Percentiles rank a stretch among this genome's conserved stretches.
Conservation (phyloP, 1,140 invertebrate species). For the Heliconius melpomene region DNA sequence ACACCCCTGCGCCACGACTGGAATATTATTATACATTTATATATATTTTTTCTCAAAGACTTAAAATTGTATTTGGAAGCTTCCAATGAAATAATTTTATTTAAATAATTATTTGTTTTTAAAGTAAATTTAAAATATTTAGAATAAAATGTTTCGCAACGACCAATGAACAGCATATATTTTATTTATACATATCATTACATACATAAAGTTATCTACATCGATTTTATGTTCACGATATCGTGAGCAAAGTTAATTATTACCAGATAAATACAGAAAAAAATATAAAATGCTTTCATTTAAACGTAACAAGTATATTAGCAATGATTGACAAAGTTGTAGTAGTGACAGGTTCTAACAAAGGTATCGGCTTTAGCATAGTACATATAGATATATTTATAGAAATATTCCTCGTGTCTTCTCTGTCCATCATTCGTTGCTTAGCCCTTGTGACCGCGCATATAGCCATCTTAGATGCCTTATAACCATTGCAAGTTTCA, state of each 20-base stretch:
- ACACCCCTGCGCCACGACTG: too few species aligned
- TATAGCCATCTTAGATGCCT: neutral
- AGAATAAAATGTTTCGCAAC: too few species aligned
- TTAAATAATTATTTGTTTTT: too few species aligned
- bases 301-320: neutral
- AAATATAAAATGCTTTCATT: neutral
- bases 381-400: too few species aligned
- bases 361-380: neutral
- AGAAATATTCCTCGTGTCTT: neutral
- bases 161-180: too few species aligned
- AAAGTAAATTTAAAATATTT: neutral
- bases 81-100: too few species aligned
- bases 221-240: neutral
- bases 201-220: too few species aligned
- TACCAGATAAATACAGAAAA: neutral
- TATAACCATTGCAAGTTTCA: neutral
- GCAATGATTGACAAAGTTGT: conserved; percentile 1
- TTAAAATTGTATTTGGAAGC: too few species aligned
- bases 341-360: conserved; percentile 1
- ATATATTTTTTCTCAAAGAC: too few species aligned
- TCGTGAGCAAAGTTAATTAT: neutral
- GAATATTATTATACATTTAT: too few species aligned
- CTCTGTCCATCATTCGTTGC: neutral
- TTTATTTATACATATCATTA: too few species aligned
- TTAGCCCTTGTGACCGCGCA: neutral